A percentile compares a stretch with the other conserved stretches of the same genome.
These are phyloP conservation scores for Typhlomys cinereus DNA, from an alignment of 2,113 vertebrate genomes.

Conservation along the genomic window DNA sequence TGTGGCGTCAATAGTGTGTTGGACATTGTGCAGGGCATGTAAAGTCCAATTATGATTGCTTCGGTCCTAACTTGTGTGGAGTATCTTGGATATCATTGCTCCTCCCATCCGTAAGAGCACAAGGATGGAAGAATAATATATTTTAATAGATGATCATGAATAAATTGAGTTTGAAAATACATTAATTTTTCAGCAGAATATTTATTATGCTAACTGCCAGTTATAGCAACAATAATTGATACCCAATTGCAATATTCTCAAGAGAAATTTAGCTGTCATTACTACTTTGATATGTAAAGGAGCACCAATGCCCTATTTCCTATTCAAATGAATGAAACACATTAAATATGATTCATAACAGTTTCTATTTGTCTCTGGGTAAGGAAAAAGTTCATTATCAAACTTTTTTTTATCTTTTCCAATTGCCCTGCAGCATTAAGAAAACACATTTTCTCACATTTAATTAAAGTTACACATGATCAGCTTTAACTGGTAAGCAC, in stretches of 20 bases:
- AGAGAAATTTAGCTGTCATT: neutral
- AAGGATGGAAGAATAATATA: no score
- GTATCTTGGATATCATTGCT: no score
- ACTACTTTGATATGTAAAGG: neutral
- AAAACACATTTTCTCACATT: slow-evolving; percentile 73
- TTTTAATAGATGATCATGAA: no score
- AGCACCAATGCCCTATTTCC: neutral
- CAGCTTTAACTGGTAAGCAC: slow-evolving; percentile 51
- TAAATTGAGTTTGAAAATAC: slow-evolving; percentile 16
- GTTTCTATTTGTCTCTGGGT: slow-evolving; percentile 60
- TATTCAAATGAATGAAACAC: slow-evolving; percentile 59
- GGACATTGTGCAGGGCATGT: no score
- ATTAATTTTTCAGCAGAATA: slow-evolving; percentile 34
- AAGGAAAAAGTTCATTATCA: slow-evolving; percentile 57
- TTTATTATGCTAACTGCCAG: neutral
- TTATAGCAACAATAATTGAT: slow-evolving; percentile 44
- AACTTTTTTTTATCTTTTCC: slow-evolving; percentile 61
- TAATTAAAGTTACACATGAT: slow-evolving; percentile 76
- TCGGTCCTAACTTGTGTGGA: no score
- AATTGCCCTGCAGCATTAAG: slow-evolving; percentile 62
- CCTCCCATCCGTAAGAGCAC: no score
- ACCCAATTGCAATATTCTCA: slow-evolving; percentile 36
- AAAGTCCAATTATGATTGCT: no score
- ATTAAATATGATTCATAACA: slow-evolving; percentile 58
- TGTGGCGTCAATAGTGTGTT: no score